Evolutionary conservation across 37 sponge, comb jelly and placozoan species (phyloP), one percentile per base, ranked within the genome.

Genomic region (Mnemiopsis leidyi): DNA sequence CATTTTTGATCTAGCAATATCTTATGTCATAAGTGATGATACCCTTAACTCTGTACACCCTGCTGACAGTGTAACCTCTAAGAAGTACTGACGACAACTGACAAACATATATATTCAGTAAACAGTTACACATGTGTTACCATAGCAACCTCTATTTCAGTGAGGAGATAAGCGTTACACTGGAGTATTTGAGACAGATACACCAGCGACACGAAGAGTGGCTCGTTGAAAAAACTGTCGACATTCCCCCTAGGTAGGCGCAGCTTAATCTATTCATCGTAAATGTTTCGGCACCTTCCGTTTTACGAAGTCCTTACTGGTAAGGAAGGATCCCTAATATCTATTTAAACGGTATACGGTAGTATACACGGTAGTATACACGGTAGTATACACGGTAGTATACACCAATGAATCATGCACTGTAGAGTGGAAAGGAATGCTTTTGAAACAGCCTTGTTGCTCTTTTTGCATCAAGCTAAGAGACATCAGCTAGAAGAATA

Each of bases 361-460:
- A n/a, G n/a, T n/a, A n/a, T n/a, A n/a, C n/a, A n/a, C n/a, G n/a
- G n/a, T n/a, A n/a, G n/a, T n/a, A n/a, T n/a, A n/a, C n/a, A n/a
- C n/a, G n/a, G n/a, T n/a, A n/a, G n/a, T n/a, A n/a, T n/a, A n/a
- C n/a, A n/a, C n/a, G n/a, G n/a, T n/a, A n/a, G n/a, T n/a, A n/a
- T n/a, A n/a, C n/a, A n/a, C n/a, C n/a, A n/a, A n/a, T n/a, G n/a
- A n/a, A n/a, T n/a, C n/a, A n/a, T n/a, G n/a, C n/a, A n/a, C n/a
- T n/a, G n/a, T n/a, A n/a, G n/a, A n/a, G n/a, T n/a, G n/a, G n/a
- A n/a, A n/a, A n/a, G n/a, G n/a, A n/a, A n/a, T 26, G 90, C 90
- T 85, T 85, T 85, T 85, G 90, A 85, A 85, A 85, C 90, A 85
- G 90, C 90, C 90, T 40, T 40, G 40, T 1, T 33, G 48, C 61